Evolutionary conservation across 2,113 vertebrate genomes (phyloP).

Genomic region (Grus americana): DNA sequence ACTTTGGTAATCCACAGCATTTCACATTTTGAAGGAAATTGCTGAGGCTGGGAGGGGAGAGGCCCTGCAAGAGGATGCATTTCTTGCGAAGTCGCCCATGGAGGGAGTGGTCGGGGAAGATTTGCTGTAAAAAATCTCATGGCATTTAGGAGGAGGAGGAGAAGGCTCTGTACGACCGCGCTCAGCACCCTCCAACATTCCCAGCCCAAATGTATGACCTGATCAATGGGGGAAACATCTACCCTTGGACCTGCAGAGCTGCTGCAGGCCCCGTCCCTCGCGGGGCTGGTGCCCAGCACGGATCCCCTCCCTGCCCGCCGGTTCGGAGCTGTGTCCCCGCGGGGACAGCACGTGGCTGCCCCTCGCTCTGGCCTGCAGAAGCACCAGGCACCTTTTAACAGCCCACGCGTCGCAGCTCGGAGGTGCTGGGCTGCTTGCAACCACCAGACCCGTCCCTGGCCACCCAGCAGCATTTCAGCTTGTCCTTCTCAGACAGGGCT

Average conservation of each 20-base stretch:
- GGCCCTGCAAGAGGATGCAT: background rate
- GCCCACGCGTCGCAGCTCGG: rapidly evolving
- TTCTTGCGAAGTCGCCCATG: background rate
- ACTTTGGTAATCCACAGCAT: background rate
- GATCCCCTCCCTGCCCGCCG: background rate
- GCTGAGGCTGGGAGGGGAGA: background rate
- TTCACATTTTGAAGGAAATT: background rate
- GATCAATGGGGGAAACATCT: background rate
- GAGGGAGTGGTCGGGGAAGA: rapidly evolving
- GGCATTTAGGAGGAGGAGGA: background rate
- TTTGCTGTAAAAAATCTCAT: background rate
- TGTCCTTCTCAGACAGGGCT: background rate
- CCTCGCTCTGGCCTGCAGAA: rapidly evolving
- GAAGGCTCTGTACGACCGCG: rapidly evolving
- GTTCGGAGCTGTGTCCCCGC: rapidly evolving
- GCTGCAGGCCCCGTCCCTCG: background rate
- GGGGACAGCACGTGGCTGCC: rapidly evolving
- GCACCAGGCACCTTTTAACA: background rate
- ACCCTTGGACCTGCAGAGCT: background rate
- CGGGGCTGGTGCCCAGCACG: background rate
- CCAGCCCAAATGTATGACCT: background rate
- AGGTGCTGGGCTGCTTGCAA: background rate
- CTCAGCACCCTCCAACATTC: background rate
- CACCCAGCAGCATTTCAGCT: background rate
- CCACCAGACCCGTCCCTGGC: background rate